Evolutionary conservation across 2,888 invertebrate genomes (phyloP).

Genomic region (Deilephila elpenor): DNA sequence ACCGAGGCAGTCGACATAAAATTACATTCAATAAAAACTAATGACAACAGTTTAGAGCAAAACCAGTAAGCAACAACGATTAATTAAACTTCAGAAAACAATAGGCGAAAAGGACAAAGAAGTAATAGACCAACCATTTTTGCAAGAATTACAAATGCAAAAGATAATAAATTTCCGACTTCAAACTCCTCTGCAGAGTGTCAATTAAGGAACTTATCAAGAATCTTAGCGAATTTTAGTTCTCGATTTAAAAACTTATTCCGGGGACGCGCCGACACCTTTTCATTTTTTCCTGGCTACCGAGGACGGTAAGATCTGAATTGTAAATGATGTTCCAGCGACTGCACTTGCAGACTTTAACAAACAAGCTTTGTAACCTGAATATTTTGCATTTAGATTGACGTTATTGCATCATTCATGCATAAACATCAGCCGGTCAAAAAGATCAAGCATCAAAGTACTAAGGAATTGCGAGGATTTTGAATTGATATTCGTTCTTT

Average conservation of each 20-base stretch:
- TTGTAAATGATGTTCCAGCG: constrained; percentile 48
- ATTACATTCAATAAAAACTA: no score
- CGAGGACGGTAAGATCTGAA: constrained; percentile 43
- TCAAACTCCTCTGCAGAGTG: not conserved
- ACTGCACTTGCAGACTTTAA: constrained; percentile 40
- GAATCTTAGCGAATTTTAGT: not conserved
- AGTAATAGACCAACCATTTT: no score
- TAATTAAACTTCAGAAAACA: no score
- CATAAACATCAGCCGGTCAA: constrained; percentile 44
- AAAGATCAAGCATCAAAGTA: constrained; percentile 26
- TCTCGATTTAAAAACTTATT: not conserved
- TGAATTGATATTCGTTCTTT: no score
- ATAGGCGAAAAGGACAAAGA: no score
- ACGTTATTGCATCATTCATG: constrained; percentile 46
- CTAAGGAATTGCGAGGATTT: constrained; percentile 23
- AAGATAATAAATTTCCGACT: not conserved
- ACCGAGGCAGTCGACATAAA: no score
- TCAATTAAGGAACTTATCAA: constrained; percentile 1
- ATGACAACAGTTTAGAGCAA: no score
- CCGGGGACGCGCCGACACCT: not conserved
- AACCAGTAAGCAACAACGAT: no score
- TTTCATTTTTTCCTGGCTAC: constrained; percentile 11
- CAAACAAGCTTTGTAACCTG: constrained; percentile 44
- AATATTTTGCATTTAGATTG: constrained; percentile 40
- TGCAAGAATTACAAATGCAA: not conserved